These are phyloP conservation scores for Candidula unifasciata DNA, from an alignment of 2,888 invertebrate species.

Conservation along the genomic window DNA sequence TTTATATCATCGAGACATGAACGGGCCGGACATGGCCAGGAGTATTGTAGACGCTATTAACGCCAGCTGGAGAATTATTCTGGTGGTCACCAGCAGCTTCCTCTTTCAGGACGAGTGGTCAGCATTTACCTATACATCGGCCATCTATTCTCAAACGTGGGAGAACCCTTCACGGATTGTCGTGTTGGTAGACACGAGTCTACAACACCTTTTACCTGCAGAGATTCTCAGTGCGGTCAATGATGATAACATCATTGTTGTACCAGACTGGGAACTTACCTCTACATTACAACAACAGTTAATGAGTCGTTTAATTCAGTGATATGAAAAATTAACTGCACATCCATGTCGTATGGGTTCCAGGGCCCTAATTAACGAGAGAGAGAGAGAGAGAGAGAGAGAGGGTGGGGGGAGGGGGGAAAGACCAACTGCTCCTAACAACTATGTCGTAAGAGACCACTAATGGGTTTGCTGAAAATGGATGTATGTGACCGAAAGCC, in stretches of 20 bases:
- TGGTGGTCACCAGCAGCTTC: slow-evolving; percentile 15
- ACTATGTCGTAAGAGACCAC: too few species aligned
- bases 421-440: too few species aligned
- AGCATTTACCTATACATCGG: slow-evolving; percentile 14
- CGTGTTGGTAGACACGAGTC: slow-evolving; percentile 10
- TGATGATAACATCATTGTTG: slow-evolving; percentile 31
- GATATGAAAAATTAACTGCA: too few species aligned
- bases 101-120: slow-evolving; percentile 27
- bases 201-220: not conserved
- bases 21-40: not conserved
- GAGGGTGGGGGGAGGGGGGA: too few species aligned
- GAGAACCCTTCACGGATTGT: slow-evolving; percentile 23
- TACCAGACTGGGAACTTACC: slow-evolving; percentile 10
- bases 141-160: slow-evolving; percentile 13
- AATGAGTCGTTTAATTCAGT: not conserved
- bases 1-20: not conserved
- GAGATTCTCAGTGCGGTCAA: not conserved
- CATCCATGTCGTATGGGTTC: too few species aligned
- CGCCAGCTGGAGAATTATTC: slow-evolving; percentile 34
- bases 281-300: not conserved
- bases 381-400: too few species aligned
- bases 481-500: too few species aligned
- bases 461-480: too few species aligned
- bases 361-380: too few species aligned
- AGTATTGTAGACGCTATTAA: slow-evolving; percentile 34